Base-by-base conservation (phyloP, 2,113 vertebrate species). In the Equus przewalskii region DNA sequence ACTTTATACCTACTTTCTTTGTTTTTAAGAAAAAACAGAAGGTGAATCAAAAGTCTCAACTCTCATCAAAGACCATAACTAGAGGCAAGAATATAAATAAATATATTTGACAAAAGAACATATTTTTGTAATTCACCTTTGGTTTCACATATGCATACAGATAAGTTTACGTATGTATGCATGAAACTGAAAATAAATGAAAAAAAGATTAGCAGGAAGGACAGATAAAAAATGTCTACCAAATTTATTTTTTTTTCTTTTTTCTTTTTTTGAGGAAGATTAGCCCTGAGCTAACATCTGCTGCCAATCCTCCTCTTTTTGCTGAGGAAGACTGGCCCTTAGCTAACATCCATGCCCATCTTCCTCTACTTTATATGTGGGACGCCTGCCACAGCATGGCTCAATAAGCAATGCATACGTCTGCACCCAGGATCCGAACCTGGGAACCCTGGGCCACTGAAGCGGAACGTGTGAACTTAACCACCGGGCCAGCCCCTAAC, bases 151-250 rank as follows among this genome's bases (percentile, higher is more conserved):
- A 93, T 78, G 33, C 11, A 60, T 46, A 46, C 6, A 7, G 60
- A 26, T n/a, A 70, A 84, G 7, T 78, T 65, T 81, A 46, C 3
- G 79, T 60, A 92, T 28, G 6, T 11, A 56, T 54, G 33, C 44
- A 60, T 82, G 6, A 67, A 96, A 94, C 4, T 64, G 5, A 12
- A 96, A 96, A 91, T 73, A 95, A 97, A 95, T 33, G 75, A 14
- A 13, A 97, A 91, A 69, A 94, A 93, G 96, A 87, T 0, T 6
- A 62, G 58, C 56, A 62, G 33, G 85, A 95, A 95, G 24, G 2
- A 26, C 76, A 28, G 79, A 41, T 79, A 9, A 94, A 96, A 91
- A 96, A 94, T 65, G 24, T 44, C 81, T 98, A 75, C 36, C 85
- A 97, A 98, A 97, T 81, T 22, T 60, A 80, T 91, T 85, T 41